Percentiles rank a stretch among this genome's conserved stretches.
Evolutionary conservation across 2,888 invertebrate genomes (phyloP).

Genomic region (Dicranocentrus wangi): DNA sequence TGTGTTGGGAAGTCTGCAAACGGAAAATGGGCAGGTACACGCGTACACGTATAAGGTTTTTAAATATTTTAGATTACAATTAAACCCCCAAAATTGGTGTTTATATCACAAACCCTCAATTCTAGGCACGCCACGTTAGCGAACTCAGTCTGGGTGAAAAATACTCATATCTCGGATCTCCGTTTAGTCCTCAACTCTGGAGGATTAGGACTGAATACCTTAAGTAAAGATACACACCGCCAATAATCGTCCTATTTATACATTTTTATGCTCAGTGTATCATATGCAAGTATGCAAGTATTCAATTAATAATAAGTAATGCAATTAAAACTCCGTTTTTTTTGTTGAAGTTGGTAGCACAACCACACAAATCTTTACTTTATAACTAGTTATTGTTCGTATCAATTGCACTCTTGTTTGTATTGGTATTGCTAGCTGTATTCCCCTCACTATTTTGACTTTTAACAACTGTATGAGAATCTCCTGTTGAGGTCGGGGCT

Average conservation of each 20-base stretch:
- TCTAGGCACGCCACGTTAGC: too few species aligned
- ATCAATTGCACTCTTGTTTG: too few species aligned
- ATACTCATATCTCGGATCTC: slow-evolving; percentile 66
- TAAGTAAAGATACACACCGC: neutral
- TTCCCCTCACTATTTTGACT: slow-evolving; percentile 18
- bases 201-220: slow-evolving; percentile 65
- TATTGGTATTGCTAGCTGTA: neutral
- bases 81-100: neutral
- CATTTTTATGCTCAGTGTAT: too few species aligned
- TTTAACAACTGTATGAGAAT: neutral
- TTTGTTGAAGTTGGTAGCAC: too few species aligned
- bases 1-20: slow-evolving; percentile 82
- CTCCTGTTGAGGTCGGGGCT: slow-evolving; percentile 10
- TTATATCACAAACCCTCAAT: too few species aligned
- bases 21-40: slow-evolving; percentile 78
- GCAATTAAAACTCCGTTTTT: too few species aligned
- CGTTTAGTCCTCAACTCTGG: slow-evolving; percentile 64
- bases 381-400: too few species aligned
- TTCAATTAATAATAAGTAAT: too few species aligned
- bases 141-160: slow-evolving; percentile 39
- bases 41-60: neutral
- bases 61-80: neutral
- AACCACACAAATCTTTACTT: too few species aligned
- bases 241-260: too few species aligned
- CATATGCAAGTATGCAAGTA: too few species aligned